A percentile compares a stretch with the other conserved stretches of the same genome.
These are phyloP conservation scores for Gymnogyps californianus DNA, from an alignment of 2,113 vertebrate species.

Conservation along the genomic window DNA sequence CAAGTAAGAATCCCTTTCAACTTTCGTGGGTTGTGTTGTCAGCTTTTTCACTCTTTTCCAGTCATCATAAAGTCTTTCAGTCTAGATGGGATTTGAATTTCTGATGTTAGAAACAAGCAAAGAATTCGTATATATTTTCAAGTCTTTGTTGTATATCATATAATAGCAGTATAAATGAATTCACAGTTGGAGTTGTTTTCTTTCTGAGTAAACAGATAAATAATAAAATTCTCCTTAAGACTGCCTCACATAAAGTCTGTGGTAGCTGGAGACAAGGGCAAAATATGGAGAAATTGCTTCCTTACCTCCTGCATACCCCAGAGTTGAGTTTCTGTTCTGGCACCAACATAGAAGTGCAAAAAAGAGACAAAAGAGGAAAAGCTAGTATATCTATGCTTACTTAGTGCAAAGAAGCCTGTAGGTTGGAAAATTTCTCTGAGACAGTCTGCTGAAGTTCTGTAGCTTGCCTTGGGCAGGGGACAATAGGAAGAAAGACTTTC, in stretches of 20 bases:
- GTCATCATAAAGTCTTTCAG: background rate
- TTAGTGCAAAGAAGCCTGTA: background rate
- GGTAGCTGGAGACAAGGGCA: background rate
- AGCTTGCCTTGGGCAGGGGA: background rate
- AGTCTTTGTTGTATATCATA: background rate
- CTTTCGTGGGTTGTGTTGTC: background rate
- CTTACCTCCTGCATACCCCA: background rate
- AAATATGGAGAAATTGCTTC: background rate
- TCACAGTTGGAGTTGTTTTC: background rate
- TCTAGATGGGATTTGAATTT: background rate
- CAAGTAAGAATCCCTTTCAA: background rate
- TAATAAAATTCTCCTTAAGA: background rate
- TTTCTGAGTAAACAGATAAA: background rate
- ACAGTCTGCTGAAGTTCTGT: background rate
- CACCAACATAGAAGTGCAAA: background rate
- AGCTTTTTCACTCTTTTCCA: background rate
- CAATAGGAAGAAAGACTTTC: background rate
- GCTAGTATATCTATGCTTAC: background rate
- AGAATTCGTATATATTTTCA: background rate
- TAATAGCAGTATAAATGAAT: background rate
- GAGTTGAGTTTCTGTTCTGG: background rate
- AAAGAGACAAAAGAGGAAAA: background rate
- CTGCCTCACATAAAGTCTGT: background rate
- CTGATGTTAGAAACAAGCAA: background rate
- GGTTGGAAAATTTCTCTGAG: background rate